These are phyloP conservation scores for Vipera ursinii DNA, from an alignment of 2,797 vertebrate species.

Conservation along the genomic window DNA sequence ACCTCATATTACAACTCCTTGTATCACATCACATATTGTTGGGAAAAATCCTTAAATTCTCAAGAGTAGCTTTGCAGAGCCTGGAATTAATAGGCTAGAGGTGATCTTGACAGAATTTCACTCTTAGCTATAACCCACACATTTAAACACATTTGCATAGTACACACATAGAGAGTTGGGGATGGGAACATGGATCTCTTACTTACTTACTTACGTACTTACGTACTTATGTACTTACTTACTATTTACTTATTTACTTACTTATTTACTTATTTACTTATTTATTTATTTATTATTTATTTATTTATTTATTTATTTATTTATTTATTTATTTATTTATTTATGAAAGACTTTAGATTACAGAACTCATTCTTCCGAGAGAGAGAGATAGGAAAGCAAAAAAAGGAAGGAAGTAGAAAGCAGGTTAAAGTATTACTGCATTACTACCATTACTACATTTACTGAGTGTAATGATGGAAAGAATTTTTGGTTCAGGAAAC, in stretches of 20 bases:
- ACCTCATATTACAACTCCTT: not conserved
- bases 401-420: not conserved
- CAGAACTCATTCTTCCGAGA: not conserved
- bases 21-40: not conserved
- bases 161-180: too few relatives aligned
- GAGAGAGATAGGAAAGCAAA: not conserved
- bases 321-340: not conserved
- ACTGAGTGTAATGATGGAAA: not conserved
- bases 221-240: too few relatives aligned
- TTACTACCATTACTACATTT: not conserved
- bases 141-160: not conserved
- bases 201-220: too few relatives aligned
- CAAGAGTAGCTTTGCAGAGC: not conserved
- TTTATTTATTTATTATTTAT: not conserved
- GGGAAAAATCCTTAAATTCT: not conserved
- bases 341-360: not conserved
- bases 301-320: not conserved
- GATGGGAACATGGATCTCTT: not conserved
- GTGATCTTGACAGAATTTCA: not conserved
- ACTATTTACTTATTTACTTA: too few relatives aligned
- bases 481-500: not conserved
- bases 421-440: not conserved
- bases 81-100: not conserved
- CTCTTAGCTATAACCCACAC: not conserved
- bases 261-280: not conserved